Base-by-base conservation (phyloP, 2,113 vertebrate genomes). In the Leptobrachium ailaonicum region DNA sequence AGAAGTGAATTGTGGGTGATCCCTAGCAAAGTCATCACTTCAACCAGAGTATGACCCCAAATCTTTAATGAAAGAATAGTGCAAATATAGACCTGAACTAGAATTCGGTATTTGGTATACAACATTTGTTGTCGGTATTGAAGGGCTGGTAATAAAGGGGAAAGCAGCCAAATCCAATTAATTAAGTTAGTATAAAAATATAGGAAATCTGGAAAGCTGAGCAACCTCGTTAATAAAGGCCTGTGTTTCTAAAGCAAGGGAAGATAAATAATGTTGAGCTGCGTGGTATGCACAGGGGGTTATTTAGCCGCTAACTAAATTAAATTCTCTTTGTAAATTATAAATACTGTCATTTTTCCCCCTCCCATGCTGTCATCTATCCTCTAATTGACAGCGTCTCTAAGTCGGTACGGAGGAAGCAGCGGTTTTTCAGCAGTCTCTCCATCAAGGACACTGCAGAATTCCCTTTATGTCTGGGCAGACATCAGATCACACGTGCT, bases 271-370 rank as follows among this genome's bases (percentile, higher is more conserved):
- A 50, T 40, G 56, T 44, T 71, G 32, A 73, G 50, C 43, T 56
- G 45, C 53, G 68, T 73, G 41, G 56, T 47, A 58, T 68, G 44
- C 66, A 45, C 64, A 69, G 67, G 64, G 41, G 79, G 71, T 81
- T 74, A 75, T 69, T 68, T 62, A 66, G 78, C 78, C 71, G 32
- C 71, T 60, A 71, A 79, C 76, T 63, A 73, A 80, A 80, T 80
- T 68, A 69, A 67, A 81, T 75, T 81, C 78, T 75, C 71, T 81
- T 75, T 81, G 79, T 81, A 68, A 74, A 68, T 68, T 20, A 50
- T 41, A 79, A 79, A 79, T 66, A 71, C 67, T 80, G 79, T 81
- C 79, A 75, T 62, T 81, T 70, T 75, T 67, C 73, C 53, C 42
- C 66, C 54, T 75, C 53, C 41, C 67, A 68, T 56, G 56, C 79